Evolutionary conservation across 2,888 invertebrate species (phyloP).

Genomic region (Lasioglossum zephyrum): DNA sequence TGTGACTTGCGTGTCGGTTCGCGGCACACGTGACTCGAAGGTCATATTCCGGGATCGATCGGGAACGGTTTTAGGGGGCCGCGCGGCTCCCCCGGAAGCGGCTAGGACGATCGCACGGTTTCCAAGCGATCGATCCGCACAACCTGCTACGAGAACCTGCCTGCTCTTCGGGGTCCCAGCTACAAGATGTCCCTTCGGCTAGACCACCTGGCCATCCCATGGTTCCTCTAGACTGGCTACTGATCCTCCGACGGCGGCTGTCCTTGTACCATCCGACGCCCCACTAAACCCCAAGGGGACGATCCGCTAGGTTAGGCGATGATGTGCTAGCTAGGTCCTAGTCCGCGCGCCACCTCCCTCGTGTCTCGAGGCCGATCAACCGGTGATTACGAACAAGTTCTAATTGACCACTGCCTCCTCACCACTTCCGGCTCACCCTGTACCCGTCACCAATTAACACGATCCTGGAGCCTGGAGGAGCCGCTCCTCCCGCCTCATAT

Average conservation of each 20-base stretch:
- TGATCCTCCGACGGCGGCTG: background rate
- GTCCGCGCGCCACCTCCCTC: background rate
- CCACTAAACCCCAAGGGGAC: background rate
- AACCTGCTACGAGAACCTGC: background rate
- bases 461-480: slow-evolving; percentile 19
- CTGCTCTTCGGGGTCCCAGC: background rate
- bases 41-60: slow-evolving; percentile 57
- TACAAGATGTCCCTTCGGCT: background rate
- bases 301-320: background rate
- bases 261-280: background rate
- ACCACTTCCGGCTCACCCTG: background rate
- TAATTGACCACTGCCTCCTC: slow-evolving; percentile 11
- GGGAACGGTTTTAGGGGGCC: slow-evolving; percentile 28
- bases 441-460: slow-evolving; percentile 25
- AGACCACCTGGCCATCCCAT: background rate
- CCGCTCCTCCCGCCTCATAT: slow-evolving; percentile 37
- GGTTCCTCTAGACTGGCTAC: background rate
- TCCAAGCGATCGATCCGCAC: slow-evolving; percentile 1
- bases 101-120: slow-evolving; percentile 53
- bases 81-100: slow-evolving; percentile 38
- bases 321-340: background rate
- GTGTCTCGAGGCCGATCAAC: background rate
- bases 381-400: background rate
- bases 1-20: slow-evolving; percentile 57
- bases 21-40: slow-evolving; percentile 70